Evolutionary conservation across 2,113 vertebrate species (phyloP).

Genomic region (Gopherus evgoodei): DNA sequence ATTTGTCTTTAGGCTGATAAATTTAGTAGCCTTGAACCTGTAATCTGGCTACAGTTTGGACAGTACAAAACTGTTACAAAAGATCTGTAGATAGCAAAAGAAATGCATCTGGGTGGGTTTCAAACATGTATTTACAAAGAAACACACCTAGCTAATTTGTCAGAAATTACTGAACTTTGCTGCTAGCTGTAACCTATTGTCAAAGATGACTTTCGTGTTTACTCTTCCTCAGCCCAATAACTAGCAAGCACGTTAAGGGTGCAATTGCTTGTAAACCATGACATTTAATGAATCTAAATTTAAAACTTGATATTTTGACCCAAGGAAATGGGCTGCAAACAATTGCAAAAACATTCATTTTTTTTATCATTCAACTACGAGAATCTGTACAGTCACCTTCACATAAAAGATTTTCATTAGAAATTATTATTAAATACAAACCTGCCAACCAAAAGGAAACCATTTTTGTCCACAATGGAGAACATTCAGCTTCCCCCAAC

Average conservation of each 20-base stretch:
- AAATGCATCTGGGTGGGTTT: not conserved
- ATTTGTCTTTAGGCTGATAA: not conserved
- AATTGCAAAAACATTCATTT: conserved; percentile 67
- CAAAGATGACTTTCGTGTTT: not conserved
- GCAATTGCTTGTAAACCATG: conserved; percentile 38
- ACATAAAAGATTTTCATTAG: not conserved
- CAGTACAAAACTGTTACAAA: not conserved
- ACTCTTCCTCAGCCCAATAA: not conserved
- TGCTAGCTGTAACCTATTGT: rapidly evolving
- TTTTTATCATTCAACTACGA: conserved; percentile 25
- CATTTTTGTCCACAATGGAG: no score
- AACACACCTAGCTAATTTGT: not conserved
- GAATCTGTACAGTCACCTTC: conserved; percentile 25
- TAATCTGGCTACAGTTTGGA: not conserved
- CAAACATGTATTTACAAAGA: rapidly evolving
- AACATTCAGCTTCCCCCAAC: not conserved
- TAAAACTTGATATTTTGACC: conserved; percentile 59
- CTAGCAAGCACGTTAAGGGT: not conserved
- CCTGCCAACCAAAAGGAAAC: conserved; percentile 6
- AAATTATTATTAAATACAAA: conserved; percentile 18
- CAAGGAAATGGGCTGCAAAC: conserved; percentile 53
- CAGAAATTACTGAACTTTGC: not conserved
- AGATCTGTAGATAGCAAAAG: not conserved
- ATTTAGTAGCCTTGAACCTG: not conserved
- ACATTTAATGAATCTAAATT: conserved; percentile 44